phyloP scores from a whole-genome alignment of 92 coral and sea anemone genomes.

The Virgularia gustaviana region DNA sequence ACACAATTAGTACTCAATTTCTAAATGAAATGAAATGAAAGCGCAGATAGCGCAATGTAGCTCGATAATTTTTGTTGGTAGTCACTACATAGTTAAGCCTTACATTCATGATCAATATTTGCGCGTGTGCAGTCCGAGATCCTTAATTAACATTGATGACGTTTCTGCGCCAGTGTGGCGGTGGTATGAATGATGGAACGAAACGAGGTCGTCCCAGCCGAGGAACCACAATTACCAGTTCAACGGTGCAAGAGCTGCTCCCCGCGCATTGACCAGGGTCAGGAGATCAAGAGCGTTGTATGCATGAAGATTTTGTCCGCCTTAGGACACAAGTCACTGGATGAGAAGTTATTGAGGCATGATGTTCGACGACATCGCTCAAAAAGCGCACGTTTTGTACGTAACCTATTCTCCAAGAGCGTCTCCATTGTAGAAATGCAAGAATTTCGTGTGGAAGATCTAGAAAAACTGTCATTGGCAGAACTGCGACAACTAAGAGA shows the following conservation, averaged over 20 bases:
- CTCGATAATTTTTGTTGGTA: background rate
- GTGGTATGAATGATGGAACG: background rate
- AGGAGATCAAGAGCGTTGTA: background rate
- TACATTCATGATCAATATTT: no score
- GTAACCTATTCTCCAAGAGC: conserved; percentile 16
- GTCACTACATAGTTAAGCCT: no score
- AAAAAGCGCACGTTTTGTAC: conserved; percentile 23
- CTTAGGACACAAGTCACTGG: conserved; percentile 35
- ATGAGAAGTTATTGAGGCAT: conserved; percentile 27
- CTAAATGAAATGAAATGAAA: no score
- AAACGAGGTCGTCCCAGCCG: background rate
- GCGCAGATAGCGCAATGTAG: background rate
- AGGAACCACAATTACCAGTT: background rate
- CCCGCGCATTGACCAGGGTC: background rate
- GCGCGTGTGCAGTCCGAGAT: background rate
- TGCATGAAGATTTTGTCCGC: conserved; percentile 25
- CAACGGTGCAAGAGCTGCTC: background rate
- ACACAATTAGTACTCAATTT: no score
- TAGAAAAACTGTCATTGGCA: conserved; percentile 7
- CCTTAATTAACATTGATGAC: background rate
- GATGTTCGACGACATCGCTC: conserved; percentile 20
- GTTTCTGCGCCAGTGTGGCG: background rate
- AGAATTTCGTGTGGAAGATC: conserved; percentile 8
- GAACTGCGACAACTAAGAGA: conserved; percentile 4
- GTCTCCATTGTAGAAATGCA: background rate